phyloP scores from a whole-genome alignment of 1,140 invertebrate species.

The Colletes latitarsis region DNA sequence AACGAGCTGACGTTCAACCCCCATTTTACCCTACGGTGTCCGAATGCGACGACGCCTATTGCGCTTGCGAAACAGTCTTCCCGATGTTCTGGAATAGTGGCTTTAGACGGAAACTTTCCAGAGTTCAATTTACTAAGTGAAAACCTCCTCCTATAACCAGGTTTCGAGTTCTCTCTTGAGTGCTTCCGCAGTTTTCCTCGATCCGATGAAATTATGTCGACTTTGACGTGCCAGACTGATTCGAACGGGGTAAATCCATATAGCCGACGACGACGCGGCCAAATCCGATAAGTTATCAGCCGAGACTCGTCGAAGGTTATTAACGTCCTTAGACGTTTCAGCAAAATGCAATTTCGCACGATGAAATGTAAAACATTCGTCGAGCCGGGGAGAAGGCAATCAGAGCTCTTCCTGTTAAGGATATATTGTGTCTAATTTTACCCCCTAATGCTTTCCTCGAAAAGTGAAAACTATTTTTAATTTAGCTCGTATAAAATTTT shows the following conservation, averaged over 20 bases:
- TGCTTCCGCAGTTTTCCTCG: slow-evolving; percentile 47
- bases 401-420: too few species aligned
- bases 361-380: neutral
- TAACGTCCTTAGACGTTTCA: neutral
- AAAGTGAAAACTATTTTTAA: too few species aligned
- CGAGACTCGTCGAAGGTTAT: slow-evolving; percentile 1
- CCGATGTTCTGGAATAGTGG: slow-evolving; percentile 20
- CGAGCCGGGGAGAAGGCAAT: neutral
- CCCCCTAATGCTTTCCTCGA: too few species aligned
- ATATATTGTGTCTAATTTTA: too few species aligned
- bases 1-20: neutral
- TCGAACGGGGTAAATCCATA: slow-evolving; percentile 38
- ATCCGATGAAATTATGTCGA: slow-evolving; percentile 64
- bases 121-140: slow-evolving; percentile 71
- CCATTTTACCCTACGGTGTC: neutral
- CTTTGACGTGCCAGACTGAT: slow-evolving; percentile 45
- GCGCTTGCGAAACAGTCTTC: slow-evolving; percentile 29
- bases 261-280: neutral
- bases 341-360: neutral
- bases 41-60: slow-evolving; percentile 1
- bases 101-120: slow-evolving; percentile 50
- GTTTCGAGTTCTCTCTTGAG: slow-evolving; percentile 42
- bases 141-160: slow-evolving; percentile 57
- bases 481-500: too few species aligned
- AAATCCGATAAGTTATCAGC: slow-evolving; percentile 27